Evolutionary conservation across 2,797 vertebrate species (phyloP).

Genomic region (Onychomys torridus): DNA sequence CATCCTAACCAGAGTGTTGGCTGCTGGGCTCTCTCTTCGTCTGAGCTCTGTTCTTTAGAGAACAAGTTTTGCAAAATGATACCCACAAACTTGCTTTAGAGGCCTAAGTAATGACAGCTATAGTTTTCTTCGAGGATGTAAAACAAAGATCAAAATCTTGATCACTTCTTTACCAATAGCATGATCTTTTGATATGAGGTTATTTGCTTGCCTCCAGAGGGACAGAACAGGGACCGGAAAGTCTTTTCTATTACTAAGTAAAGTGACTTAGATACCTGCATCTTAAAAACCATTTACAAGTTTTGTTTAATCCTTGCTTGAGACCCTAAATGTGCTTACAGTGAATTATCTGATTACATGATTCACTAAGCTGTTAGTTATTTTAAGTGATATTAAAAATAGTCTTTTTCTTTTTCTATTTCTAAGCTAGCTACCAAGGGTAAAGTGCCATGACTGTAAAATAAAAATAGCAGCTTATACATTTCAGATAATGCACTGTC

Average conservation of each 20-base stretch:
- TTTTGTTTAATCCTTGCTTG: constrained; percentile 37
- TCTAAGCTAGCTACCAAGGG: constrained; percentile 61
- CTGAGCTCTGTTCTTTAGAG: background rate
- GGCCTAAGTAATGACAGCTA: background rate
- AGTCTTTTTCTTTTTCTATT: constrained; percentile 37
- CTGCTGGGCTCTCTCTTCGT: background rate
- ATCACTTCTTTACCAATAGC: background rate
- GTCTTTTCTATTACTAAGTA: background rate
- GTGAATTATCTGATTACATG: constrained; percentile 53
- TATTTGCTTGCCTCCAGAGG: background rate
- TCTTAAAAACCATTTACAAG: background rate
- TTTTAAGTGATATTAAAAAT: constrained; percentile 56
- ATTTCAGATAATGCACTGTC: constrained; percentile 8
- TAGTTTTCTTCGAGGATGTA: constrained; percentile 10
- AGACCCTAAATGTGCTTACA: constrained; percentile 50
- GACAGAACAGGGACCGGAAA: background rate
- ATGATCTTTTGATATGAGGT: background rate
- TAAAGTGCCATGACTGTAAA: constrained; percentile 33
- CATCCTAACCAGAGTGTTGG: background rate
- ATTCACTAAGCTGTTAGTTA: constrained; percentile 57
- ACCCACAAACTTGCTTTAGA: background rate
- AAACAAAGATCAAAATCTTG: constrained; percentile 29
- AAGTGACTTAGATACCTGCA: background rate
- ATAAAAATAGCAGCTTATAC: constrained; percentile 47
- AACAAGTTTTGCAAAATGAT: background rate